Base-by-base conservation (phyloP, 1,140 invertebrate species). In the Cyphomyrmex costatus region DNA sequence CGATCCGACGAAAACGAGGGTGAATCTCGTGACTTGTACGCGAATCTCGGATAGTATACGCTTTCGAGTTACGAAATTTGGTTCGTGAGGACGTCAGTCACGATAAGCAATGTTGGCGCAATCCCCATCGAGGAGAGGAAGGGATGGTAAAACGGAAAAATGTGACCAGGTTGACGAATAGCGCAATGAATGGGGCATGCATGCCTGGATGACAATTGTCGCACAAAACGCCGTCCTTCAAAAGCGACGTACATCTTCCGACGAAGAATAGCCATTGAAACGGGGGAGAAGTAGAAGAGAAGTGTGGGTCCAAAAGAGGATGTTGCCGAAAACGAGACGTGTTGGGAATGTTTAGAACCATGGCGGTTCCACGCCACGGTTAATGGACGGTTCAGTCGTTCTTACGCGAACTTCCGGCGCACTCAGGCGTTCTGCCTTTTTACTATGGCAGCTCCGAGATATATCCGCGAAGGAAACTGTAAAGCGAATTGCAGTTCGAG, bases 141-240 rank as follows among this genome's bases (percentile, higher is more conserved):
- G 14, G 7, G 46, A 10, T 3, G 49, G 14, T 61, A 49, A 53
- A 33, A 70, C 8, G 49, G 77, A 58, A 46, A 80, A 70, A 80
- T 80, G 78, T 80, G 78, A 80, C 49, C 78, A 51, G 78, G 33
- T 24, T 80, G 78, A 46, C 49, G 78, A 80, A 80, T 80, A n/a
- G 65, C 63, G 49, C 21, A 49, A 70, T 80, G 78, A 80, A 80
- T 80, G 33, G 78, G 10, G 21, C 78, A 70, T n/a, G 65, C 42
- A 70, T 56, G 21, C 33, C 21, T 21, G 46, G 21, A 30, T 16
- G 51, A 27, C 63, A 70, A 70, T 70, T 70, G 63, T 56, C 24
- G 63, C 30, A 80, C 78, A 80, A 80, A 80, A 80, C 78, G 46
- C 33, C 8, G 49, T 56, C 51, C 8, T 58, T 56, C 78, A 21